Evolutionary conservation across 1,140 invertebrate genomes (phyloP), one percentile per base, ranked within the genome.

Genomic region (Contarinia nasturtii): DNA sequence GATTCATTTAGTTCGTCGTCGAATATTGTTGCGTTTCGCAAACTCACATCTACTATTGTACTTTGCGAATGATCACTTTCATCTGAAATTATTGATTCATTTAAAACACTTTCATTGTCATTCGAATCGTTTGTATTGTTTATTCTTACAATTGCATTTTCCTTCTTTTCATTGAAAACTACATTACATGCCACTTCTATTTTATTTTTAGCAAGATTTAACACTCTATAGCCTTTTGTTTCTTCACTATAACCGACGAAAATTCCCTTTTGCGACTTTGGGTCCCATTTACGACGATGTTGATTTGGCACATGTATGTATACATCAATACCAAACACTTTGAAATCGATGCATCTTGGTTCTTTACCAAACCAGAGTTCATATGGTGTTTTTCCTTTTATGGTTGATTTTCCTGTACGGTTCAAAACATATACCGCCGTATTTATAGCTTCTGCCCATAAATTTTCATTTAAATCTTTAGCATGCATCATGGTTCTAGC

Each of bases 391-490:
- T 49, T 46, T 33, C 33, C 14, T 18, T 19, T 22, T 17, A 42
- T 4, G 2, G 36, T 2, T 2, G n/a, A 8, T 18, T 7, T n/a
- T 20, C 10, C 34, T 11, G 33, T 33, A 14, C 46, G 3, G 50
- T 70, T 70, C 10, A 65, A 37, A 0, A 64, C 51, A 49, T 56
- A 63, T 2, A 51, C 57, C 14, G 61, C 57, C 12, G 57, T 63
- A 50, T 64, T 60, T 2, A 60, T 46, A 12, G 60, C 62, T 53
- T 67, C 65, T 7, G 57, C 64, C 60, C 61, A 68, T 33, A 62
- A 50, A 34, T 45, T 53, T 49, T 59, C 58, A 14, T 50, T 46
- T 21, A 66, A 22, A 8, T 47, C 20, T 14, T 21, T 27, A n/a
- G 7, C 22, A 41, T 33, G 33, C 7, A 45, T 5, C 62, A n/a